Percentiles rank a stretch among this genome's conserved stretches.
phyloP scores from a whole-genome alignment of 53 echinoderm and acorn worm species.

The Mesocentrotus franciscanus region DNA sequence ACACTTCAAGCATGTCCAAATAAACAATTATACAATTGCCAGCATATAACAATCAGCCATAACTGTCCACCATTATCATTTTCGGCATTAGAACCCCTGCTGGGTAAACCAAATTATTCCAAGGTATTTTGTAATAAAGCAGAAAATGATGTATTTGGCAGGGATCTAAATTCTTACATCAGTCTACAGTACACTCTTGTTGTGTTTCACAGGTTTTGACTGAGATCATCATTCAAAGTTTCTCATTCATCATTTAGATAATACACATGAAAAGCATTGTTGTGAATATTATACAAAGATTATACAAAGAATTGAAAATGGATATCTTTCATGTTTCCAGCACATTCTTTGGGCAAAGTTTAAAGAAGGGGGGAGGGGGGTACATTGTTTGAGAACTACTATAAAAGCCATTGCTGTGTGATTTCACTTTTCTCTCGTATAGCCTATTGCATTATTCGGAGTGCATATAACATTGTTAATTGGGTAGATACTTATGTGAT shows the following conservation, averaged over 20 bases:
- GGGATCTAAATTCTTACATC: neutral
- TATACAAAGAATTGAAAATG: too few relatives aligned
- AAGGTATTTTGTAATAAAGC: neutral
- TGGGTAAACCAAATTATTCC: neutral
- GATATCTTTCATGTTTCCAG: too few relatives aligned
- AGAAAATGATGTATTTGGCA: neutral
- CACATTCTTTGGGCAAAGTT: neutral
- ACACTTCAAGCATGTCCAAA: slow-evolving; percentile 29
- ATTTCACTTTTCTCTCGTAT: neutral
- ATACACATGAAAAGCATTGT: neutral
- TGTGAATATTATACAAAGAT: neutral
- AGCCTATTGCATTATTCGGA: neutral
- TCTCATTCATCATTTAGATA: neutral
- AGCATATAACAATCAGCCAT: neutral
- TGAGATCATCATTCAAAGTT: neutral
- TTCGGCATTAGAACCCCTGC: neutral
- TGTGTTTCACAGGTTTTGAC: neutral
- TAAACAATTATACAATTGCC: slow-evolving; percentile 7
- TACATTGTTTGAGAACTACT: neutral
- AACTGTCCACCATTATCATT: neutral
- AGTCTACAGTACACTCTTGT: neutral
- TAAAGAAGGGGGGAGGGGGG: neutral
- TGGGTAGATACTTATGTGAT: neutral
- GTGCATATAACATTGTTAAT: too few relatives aligned
- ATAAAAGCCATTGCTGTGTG: neutral